Conservation (phyloP, 1,140 invertebrate genomes). For the Cyclargus thomasi region DNA sequence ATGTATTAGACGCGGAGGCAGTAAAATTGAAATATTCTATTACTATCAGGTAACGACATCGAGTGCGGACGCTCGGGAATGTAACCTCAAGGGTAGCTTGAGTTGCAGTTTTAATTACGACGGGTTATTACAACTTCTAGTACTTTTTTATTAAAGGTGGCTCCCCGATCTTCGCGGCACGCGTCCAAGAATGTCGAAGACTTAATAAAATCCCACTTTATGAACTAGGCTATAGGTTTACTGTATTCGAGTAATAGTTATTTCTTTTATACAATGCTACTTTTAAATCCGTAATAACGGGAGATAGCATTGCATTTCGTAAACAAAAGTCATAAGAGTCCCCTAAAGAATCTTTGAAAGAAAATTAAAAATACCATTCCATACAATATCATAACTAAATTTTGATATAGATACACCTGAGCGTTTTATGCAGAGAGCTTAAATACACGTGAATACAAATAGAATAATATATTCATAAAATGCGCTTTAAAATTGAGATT, state of each 20-base stretch:
- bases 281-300: not conserved
- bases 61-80: not conserved
- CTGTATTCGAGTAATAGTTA: no score
- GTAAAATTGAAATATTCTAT: not conserved
- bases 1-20: not conserved
- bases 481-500: slow-evolving; percentile 10
- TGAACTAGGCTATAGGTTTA: no score
- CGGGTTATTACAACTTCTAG: not conserved
- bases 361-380: not conserved
- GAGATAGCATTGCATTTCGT: not conserved
- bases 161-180: no score
- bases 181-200: no score
- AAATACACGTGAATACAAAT: slow-evolving; percentile 20
- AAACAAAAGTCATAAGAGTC: not conserved
- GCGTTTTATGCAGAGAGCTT: slow-evolving; percentile 6
- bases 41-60: not conserved
- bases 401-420: not conserved
- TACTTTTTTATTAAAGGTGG: not conserved
- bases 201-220: no score
- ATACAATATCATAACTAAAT: not conserved
- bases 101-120: not conserved
- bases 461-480: slow-evolving; percentile 31
- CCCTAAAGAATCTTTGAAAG: not conserved
- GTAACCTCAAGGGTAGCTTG: not conserved
- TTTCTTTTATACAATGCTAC: no score